Base-by-base conservation (phyloP, 2,113 vertebrate genomes). In the Thunnus thynnus region DNA sequence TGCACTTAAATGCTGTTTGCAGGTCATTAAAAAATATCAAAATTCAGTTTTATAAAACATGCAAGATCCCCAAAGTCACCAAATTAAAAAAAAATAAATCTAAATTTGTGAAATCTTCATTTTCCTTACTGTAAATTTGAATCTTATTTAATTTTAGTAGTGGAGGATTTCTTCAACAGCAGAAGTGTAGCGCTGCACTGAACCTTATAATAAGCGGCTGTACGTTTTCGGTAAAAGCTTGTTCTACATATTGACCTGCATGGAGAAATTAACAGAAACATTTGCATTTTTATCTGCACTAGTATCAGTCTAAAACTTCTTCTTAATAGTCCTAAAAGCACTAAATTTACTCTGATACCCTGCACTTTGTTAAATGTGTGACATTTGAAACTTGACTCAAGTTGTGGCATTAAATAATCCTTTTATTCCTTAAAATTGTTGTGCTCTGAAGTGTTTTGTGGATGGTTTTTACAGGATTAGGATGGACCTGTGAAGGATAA, bases 341-440 rank as follows among this genome's bases (percentile, higher is more conserved):
- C 32, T 63, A 20, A 57, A 50, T 57, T 16, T 48, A 46, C 25
- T 22, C 3, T 51, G 62, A 30, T 10, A 48, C 25, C 8, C 27
- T 61, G 58, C 44, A 68, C 48, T 73, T 64, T 82, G 67, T 71
- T 18, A 20, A 80, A 71, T 71, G 72, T 72, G 22, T 66, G 27
- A 66, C 20, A 63, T 79, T 72, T 72, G 9, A 58, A 80, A 70
- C 44, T 51, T 75, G 3, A 69, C 44, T 69, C 11, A 61, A 76
- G 36, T 75, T 82, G 22, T 64, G 27, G 54, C 18, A 76, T 50
- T 72, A 66, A 83, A 83, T 65, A 46, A 50, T 56, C 51, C 14
- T 30, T 65, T 56, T 66, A 27, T 52, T 61, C 47, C 44, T 12
- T 18, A 16, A 25, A 41, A 54, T 30, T 14, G 1, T 9, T 69